Percentiles rank a stretch among this genome's conserved stretches.
Conservation (phyloP, 2,113 vertebrate species). For the Peromyscus maniculatus region DNA sequence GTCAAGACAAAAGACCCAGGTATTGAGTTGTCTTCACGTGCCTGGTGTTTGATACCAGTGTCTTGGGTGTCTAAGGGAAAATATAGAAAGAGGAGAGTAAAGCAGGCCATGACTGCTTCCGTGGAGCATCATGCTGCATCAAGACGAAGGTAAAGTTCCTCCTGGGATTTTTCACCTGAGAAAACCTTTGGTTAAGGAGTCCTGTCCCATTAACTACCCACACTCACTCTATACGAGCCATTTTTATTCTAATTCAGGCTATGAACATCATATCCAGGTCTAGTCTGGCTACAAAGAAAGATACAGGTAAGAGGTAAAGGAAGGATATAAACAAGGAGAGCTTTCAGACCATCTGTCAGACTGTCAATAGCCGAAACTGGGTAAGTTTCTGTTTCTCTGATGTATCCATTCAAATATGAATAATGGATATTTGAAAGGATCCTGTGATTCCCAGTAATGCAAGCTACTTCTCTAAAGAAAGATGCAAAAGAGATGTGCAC, state of each 20-base stretch:
- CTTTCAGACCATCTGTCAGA: background rate
- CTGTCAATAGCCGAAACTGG: fast-evolving
- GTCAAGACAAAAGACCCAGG: background rate
- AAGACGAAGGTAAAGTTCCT: background rate
- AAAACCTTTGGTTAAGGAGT: background rate
- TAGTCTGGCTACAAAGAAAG: background rate
- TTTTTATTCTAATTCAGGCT: background rate
- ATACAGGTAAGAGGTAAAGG: background rate
- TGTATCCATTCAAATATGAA: background rate
- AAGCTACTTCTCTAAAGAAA: too few species aligned
- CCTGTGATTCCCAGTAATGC: too few species aligned
- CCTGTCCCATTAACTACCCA: background rate
- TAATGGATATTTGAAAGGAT: background rate
- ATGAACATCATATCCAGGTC: background rate
- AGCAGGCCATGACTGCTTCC: fast-evolving
- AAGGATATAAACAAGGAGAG: background rate
- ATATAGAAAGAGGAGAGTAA: background rate
- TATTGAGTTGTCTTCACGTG: background rate
- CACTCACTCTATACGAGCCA: background rate
- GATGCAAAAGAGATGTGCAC: background rate
- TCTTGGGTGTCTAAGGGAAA: background rate
- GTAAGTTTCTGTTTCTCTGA: background rate
- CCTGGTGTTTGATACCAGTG: background rate
- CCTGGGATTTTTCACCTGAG: background rate
- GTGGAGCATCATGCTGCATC: fast-evolving